Conservation (phyloP, 1,140 invertebrate species). For the Solen grandis region DNA sequence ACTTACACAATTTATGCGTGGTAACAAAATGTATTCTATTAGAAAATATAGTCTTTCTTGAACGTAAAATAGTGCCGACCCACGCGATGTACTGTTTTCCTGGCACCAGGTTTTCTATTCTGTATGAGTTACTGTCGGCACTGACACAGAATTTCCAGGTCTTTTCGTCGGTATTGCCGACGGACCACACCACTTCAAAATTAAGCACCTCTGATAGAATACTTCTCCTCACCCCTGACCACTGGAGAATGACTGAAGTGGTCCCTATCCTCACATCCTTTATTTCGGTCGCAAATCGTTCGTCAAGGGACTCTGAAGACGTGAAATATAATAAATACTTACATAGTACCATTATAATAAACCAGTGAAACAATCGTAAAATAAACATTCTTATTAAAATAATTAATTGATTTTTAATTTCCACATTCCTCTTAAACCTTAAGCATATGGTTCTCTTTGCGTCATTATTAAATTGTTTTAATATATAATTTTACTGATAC, state of each 20-base stretch:
- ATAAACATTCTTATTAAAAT: not conserved
- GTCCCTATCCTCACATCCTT: slow-evolving; percentile 9
- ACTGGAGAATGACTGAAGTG: slow-evolving; percentile 1
- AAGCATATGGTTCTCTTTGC: too few species aligned
- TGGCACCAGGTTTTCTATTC: not conserved
- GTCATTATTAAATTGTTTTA: too few species aligned
- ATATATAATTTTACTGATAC: too few species aligned
- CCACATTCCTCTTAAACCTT: not conserved
- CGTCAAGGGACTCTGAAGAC: slow-evolving; percentile 13
- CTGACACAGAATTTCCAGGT: slow-evolving; percentile 9
- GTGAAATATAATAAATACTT: not conserved
- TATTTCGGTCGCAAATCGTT: not conserved
- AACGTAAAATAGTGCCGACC: slow-evolving; percentile 4
- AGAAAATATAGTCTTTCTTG: slow-evolving; percentile 2
- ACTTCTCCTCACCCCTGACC: not conserved
- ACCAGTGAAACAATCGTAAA: not conserved
- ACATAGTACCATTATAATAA: not conserved
- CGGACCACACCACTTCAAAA: slow-evolving; percentile 20
- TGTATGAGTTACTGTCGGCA: not conserved
- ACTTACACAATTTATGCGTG: not conserved
- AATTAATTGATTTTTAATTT: not conserved
- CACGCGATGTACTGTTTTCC: slow-evolving; percentile 19
- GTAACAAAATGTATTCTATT: slow-evolving; percentile 35
- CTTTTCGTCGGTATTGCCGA: not conserved
- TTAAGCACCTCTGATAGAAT: not conserved